phyloP scores from a whole-genome alignment of 2,113 vertebrate species.

The Ochotona curzoniae region DNA sequence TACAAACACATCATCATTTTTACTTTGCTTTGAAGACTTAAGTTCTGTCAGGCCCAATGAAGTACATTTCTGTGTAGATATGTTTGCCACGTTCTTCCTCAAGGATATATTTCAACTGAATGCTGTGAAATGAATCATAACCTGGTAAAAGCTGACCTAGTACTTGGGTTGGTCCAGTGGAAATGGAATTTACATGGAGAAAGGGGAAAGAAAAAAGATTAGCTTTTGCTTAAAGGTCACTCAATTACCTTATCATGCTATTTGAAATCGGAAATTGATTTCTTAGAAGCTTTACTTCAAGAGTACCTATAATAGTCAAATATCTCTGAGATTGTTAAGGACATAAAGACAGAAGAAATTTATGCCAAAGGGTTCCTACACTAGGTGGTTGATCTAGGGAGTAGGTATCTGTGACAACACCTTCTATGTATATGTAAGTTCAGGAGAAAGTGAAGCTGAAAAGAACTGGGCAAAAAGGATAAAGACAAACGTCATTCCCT shows the following conservation, averaged over 20 bases:
- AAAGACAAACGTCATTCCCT: background rate
- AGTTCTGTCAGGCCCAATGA: background rate
- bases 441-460: background rate
- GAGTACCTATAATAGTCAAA: conserved; percentile 21
- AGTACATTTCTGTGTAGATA: background rate
- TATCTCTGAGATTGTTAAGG: background rate
- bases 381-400: background rate
- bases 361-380: background rate
- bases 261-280: conserved; percentile 55
- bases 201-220: background rate
- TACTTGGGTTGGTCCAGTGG: background rate
- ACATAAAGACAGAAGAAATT: conserved; percentile 25
- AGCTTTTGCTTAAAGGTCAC: conserved; percentile 35
- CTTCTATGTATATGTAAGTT: rapidly evolving
- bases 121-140: conserved; percentile 22
- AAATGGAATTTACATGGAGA: background rate
- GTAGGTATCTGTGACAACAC: background rate
- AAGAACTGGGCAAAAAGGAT: background rate
- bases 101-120: background rate
- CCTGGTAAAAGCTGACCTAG: background rate
- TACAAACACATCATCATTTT: conserved; percentile 7
- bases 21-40: background rate
- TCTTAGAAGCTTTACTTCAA: conserved; percentile 8
- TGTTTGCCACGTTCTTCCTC: background rate
- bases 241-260: background rate